These are phyloP conservation scores for Antedon mediterranea DNA, from an alignment of 53 echinoderm and acorn worm species.

Conservation along the genomic window DNA sequence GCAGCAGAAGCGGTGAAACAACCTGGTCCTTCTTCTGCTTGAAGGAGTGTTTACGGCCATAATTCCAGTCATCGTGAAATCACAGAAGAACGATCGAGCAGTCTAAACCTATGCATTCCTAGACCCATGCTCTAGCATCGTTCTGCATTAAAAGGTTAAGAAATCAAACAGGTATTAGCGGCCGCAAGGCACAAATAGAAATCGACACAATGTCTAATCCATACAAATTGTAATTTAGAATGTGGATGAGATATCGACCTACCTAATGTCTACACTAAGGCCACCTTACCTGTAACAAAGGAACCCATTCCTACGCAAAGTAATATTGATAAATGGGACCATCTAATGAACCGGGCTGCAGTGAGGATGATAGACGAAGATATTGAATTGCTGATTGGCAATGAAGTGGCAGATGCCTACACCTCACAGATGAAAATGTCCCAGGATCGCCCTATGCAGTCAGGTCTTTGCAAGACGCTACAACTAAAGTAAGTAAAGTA, in stretches of 20 bases:
- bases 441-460: constrained; percentile 21
- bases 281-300: constrained; percentile 16
- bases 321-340: constrained; percentile 32
- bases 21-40: neutral
- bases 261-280: constrained; percentile 21
- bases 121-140: constrained; percentile 22
- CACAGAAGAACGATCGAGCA: constrained; percentile 11
- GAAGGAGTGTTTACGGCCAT: constrained; percentile 28
- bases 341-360: constrained; percentile 7
- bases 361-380: constrained; percentile 16
- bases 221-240: neutral
- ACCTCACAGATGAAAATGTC: constrained; percentile 12
- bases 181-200: constrained; percentile 15
- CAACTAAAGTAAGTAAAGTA: too few species aligned
- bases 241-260: constrained; percentile 8
- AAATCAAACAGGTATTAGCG: constrained; percentile 16
- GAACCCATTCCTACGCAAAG: constrained; percentile 22
- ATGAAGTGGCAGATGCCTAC: constrained; percentile 28
- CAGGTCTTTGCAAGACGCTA: neutral
- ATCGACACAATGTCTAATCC: constrained; percentile 17
- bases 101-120: constrained; percentile 32
- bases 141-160: constrained; percentile 34
- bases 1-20: too few species aligned
- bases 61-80: constrained; percentile 12
- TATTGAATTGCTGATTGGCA: neutral